Percentiles rank a stretch among this genome's conserved stretches.
These are phyloP conservation scores for Oopsacas minuta DNA, from an alignment of 37 sponge, comb jelly and placozoan genomes.

Conservation along the genomic window DNA sequence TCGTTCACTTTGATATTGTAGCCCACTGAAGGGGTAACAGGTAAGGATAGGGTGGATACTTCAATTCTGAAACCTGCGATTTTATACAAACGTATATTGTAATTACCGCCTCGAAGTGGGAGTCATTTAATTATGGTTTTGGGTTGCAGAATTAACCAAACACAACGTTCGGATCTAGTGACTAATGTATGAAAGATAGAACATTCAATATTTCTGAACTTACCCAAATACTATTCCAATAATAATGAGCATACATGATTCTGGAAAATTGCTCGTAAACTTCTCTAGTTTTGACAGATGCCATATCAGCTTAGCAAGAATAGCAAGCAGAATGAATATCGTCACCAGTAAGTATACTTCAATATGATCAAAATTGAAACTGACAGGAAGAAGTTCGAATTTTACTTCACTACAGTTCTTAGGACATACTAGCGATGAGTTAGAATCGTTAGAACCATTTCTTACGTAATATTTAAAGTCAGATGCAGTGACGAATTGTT, in stretches of 20 bases:
- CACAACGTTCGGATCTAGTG: too few species aligned
- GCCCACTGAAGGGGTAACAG: too few species aligned
- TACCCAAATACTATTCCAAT: not conserved
- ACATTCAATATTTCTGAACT: too few species aligned
- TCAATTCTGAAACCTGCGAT: too few species aligned
- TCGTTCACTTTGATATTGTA: too few species aligned
- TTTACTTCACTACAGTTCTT: not conserved
- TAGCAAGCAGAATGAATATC: not conserved
- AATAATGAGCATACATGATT: conserved; percentile 3
- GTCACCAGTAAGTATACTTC: conserved; percentile 6
- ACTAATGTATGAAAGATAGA: too few species aligned
- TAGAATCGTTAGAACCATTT: not conserved
- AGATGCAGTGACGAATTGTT: not conserved
- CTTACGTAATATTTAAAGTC: not conserved
- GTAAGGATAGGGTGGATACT: too few species aligned
- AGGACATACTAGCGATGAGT: not conserved
- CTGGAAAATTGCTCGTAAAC: conserved; percentile 4
- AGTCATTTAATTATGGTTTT: too few species aligned
- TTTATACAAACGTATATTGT: too few species aligned
- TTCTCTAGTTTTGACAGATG: not conserved
- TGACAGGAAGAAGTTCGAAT: not conserved
- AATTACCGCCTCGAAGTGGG: too few species aligned
- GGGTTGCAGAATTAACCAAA: too few species aligned
- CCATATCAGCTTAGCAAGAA: not conserved
- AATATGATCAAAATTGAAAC: not conserved